phyloP scores from a whole-genome alignment of 1,140 invertebrate genomes.

The Myzus persicae region DNA sequence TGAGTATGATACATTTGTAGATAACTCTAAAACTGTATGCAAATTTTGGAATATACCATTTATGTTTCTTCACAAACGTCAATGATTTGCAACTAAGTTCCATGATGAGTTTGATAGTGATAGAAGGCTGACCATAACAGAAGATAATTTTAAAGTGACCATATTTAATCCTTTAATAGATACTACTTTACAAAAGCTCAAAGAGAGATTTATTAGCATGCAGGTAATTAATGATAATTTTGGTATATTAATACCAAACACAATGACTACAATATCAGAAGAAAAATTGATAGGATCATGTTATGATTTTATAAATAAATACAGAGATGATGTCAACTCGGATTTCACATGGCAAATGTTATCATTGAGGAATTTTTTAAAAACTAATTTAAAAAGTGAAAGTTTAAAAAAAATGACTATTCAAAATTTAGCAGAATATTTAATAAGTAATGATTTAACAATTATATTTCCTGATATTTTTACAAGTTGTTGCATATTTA shows the following conservation, averaged over 20 bases:
- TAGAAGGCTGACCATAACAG: neutral
- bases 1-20: neutral
- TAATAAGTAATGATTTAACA: no score
- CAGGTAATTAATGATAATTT: neutral
- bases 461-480: no score
- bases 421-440: no score
- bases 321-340: neutral
- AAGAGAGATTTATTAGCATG: conserved; percentile 16
- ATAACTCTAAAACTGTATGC: neutral
- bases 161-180: conserved; percentile 17
- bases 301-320: conserved; percentile 17
- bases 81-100: neutral
- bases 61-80: neutral
- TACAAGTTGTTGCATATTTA: conserved; percentile 4
- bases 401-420: neutral
- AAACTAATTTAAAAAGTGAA: neutral
- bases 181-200: neutral
- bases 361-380: neutral
- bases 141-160: conserved; percentile 27
- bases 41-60: neutral
- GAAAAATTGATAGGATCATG: neutral
- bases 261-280: neutral
- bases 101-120: conserved; percentile 6
- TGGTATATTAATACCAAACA: neutral
- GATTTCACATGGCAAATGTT: conserved; percentile 14